phyloP scores from a whole-genome alignment of 2,888 invertebrate species.

The Cephus nigrinus region DNA sequence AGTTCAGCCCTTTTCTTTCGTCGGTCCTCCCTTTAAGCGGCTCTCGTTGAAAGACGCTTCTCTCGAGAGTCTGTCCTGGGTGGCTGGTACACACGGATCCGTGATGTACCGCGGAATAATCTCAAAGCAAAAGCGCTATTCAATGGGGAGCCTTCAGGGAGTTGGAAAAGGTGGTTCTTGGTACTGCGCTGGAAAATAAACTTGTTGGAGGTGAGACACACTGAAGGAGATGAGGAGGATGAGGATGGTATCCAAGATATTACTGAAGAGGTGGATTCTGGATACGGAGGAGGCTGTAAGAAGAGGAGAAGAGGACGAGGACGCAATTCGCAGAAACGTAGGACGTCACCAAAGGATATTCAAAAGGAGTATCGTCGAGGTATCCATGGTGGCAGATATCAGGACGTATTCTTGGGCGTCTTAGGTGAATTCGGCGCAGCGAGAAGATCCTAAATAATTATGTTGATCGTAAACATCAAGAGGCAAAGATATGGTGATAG shows the following conservation, averaged over 20 bases:
- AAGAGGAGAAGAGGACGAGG: too few species aligned
- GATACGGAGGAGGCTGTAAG: too few species aligned
- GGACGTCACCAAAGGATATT: slow-evolving; percentile 28
- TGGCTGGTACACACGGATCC: slow-evolving; percentile 7
- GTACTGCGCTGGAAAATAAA: slow-evolving; percentile 21
- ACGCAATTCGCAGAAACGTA: slow-evolving; percentile 11
- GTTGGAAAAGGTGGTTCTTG: neutral
- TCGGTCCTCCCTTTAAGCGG: too few species aligned
- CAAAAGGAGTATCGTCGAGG: neutral
- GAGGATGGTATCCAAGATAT: too few species aligned
- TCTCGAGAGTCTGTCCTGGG: neutral
- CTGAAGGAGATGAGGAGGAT: too few species aligned
- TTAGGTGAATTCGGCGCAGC: slow-evolving; percentile 3
- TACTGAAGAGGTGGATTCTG: too few species aligned
- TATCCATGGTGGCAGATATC: too few species aligned
- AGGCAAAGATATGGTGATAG: neutral
- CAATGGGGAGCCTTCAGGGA: slow-evolving; percentile 16
- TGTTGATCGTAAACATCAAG: slow-evolving; percentile 20
- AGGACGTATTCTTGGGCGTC: slow-evolving; percentile 7
- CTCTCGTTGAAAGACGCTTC: neutral
- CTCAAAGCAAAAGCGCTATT: slow-evolving; percentile 23
- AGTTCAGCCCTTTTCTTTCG: too few species aligned
- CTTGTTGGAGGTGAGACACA: slow-evolving; percentile 8
- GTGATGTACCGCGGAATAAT: slow-evolving; percentile 17
- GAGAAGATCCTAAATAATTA: slow-evolving; percentile 26